Evolutionary conservation across 2,797 vertebrate genomes (phyloP).

Genomic region (Cyclura pinguis): DNA sequence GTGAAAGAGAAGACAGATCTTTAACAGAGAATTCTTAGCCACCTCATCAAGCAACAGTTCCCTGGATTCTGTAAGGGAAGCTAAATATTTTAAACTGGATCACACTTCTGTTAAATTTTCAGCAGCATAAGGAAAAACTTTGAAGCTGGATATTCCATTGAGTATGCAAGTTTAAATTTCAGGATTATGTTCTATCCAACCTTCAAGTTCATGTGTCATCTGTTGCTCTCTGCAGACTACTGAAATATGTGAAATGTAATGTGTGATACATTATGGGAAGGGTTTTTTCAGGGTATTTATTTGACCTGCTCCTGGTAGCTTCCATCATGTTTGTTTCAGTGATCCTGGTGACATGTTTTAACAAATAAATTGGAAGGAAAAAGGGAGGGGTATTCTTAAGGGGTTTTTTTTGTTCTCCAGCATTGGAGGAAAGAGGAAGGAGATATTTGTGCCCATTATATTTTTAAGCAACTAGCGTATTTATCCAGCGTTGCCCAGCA

Average conservation of each 20-base stretch:
- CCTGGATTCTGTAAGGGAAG: not conserved
- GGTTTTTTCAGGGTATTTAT: conserved; percentile 29
- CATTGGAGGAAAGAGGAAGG: conserved; percentile 9
- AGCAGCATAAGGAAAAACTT: not conserved
- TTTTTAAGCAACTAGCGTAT: no score
- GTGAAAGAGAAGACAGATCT: not conserved
- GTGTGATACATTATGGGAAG: not conserved
- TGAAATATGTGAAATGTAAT: conserved; percentile 48
- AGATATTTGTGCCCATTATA: not conserved
- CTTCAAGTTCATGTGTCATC: conserved; percentile 20
- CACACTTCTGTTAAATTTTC: not conserved
- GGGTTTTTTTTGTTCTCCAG: not conserved
- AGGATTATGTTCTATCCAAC: not conserved
- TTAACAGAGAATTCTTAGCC: conserved; percentile 25
- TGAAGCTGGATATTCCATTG: conserved; percentile 18
- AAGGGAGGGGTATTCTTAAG: not conserved
- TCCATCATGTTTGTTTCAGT: conserved; percentile 41
- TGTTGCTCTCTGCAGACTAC: conserved; percentile 24
- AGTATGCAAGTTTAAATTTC: conserved; percentile 36
- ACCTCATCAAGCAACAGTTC: not conserved
- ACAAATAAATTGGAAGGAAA: conserved; percentile 47
- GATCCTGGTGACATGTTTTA: conserved; percentile 48
- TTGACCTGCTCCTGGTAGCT: conserved; percentile 41
- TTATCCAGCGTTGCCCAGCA: no score
- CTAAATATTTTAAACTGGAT: not conserved